Evolutionary conservation across 2,888 invertebrate species (phyloP), one percentile per base, ranked within the genome.

Genomic region (Cephus sareptanus): DNA sequence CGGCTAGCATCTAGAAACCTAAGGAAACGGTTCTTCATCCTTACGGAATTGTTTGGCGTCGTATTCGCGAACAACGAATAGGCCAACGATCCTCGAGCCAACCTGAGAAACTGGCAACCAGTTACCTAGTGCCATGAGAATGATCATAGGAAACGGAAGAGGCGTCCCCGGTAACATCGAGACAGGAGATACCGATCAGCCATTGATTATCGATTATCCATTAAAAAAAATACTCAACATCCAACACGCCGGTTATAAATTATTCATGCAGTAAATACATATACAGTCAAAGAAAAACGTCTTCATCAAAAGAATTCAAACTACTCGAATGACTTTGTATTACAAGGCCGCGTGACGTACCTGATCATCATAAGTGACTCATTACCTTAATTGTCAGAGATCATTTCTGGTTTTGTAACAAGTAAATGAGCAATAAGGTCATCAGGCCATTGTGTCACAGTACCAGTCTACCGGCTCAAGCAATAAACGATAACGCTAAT

Each of bases 1-100:
- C 83, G 78, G 80, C 76, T 33, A 83, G 81, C 87, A 87, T 15
- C 23, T 84, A 86, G 81, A 86, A 83, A 86, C 86, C 85, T 85
- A 79, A 82, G 81, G 82, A 37, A 76, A 75, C 34, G 71, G 71
- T 71, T 33, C 34, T 33, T 71, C 71, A 71, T 71, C 31, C 31
- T 71, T 71, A 31, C 30, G 23, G 37, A 13, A 13, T 30, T 40
- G 15, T 15, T 37, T 74, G 33, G 69, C 40, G 34, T 75, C 35
- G 30, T 69, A 34, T n/a, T 30, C 56, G 68, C 15, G 35, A 23
- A 75, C 40, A 56, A 56, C 40, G 40, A 56, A 56, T 56, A 56
- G 40, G 40, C 40, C 40, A 56, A 23, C 40, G 40, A 56, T 56
- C 40, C 40, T 9, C 23, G 40, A 56, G 40, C 40, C 40, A 56